phyloP scores from a whole-genome alignment of 2,113 vertebrate species.

The human region DNA sequence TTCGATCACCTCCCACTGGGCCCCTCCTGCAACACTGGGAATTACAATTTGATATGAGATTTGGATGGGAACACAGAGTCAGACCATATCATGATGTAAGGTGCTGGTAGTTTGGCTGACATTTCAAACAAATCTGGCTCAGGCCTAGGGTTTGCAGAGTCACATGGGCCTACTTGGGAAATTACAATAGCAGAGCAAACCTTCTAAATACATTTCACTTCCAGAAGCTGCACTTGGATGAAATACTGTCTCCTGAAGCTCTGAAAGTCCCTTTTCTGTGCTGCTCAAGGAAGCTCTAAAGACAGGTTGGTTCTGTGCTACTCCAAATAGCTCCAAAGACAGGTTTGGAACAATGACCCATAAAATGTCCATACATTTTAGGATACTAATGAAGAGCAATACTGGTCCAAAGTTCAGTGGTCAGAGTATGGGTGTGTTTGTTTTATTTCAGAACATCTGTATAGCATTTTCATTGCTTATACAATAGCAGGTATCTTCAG shows the following conservation, averaged over 20 bases:
- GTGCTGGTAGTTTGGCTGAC: neutral
- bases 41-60: no score
- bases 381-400: neutral
- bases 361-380: neutral
- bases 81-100: no score
- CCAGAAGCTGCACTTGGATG: neutral
- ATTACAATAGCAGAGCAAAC: neutral
- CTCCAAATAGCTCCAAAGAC: neutral
- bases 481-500: neutral
- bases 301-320: neutral
- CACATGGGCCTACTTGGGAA: neutral
- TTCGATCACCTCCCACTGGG: no score
- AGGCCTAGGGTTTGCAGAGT: neutral
- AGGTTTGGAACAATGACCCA: neutral
- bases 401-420: neutral
- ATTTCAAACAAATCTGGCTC: neutral
- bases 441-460: neutral
- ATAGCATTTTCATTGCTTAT: neutral
- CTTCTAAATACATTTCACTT: neutral
- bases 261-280: no score
- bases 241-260: neutral
- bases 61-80: no score
- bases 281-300: neutral
- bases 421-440: neutral
- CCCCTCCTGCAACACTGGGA: no score